Base-by-base conservation (phyloP, 1,140 invertebrate genomes). In the Mesaphorura yosii region DNA sequence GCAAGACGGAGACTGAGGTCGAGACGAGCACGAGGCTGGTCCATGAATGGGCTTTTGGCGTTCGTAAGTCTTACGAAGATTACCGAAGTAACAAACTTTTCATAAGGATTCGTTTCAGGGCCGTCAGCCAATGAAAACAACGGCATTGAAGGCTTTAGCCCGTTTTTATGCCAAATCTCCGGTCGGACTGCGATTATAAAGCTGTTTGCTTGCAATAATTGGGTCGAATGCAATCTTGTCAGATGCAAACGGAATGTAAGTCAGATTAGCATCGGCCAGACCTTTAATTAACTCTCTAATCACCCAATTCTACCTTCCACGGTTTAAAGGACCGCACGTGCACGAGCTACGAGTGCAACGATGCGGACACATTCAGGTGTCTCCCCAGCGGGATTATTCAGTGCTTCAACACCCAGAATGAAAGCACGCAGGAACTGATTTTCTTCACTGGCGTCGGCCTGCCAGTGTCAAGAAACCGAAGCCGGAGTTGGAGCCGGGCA, bases 131-230 rank as follows among this genome's bases (percentile, higher is more conserved):
- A n/a, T n/a, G n/a, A n/a, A n/a, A n/a, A n/a, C n/a, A n/a, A n/a
- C n/a, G n/a, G n/a, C n/a, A n/a, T n/a, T n/a, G n/a, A n/a, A n/a
- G n/a, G n/a, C n/a, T n/a, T n/a, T n/a, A n/a, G n/a, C n/a, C n/a
- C n/a, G n/a, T n/a, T n/a, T n/a, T n/a, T n/a, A n/a, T n/a, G n/a
- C n/a, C n/a, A n/a, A n/a, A n/a, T n/a, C n/a, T n/a, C n/a, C n/a
- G 31, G 31, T 10, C 31, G 31, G n/a, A 10, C 31, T 34, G 10
- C 10, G n/a, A 10, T 34, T 22, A 20, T 25, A 6, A 15, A 12
- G 29, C 19, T 55, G 15, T 42, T 49, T n/a, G 53, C 48, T 29
- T 59, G 57, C 27, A 55, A 23, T 22, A 59, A 52, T 48, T 49
- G 39, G 25, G 37, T 59, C 4, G 52, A 54, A 46, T 59, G 57